phyloP scores from a whole-genome alignment of 2,113 vertebrate species.

The Gymnobelideus leadbeateri region DNA sequence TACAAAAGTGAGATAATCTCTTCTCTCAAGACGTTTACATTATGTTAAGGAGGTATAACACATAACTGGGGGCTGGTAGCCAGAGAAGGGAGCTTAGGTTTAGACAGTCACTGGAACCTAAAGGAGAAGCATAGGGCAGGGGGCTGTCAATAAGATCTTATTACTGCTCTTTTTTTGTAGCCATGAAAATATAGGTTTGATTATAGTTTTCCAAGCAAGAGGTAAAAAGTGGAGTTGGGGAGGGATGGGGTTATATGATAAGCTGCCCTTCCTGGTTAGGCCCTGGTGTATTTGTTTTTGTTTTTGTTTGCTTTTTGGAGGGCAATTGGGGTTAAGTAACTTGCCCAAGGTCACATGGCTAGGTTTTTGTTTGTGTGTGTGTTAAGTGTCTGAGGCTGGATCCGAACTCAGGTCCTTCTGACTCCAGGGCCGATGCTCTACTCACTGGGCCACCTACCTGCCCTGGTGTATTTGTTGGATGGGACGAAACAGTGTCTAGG shows the following conservation, averaged over 20 bases:
- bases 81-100: not conserved
- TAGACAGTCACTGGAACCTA: not conserved
- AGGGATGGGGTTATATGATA: not conserved
- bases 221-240: not conserved
- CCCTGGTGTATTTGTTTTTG: not conserved
- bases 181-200: not conserved
- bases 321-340: too few species aligned
- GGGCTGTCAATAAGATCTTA: not conserved
- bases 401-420: too few species aligned
- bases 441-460: too few species aligned
- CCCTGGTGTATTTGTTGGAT: not conserved
- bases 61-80: too few species aligned
- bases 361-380: too few species aligned
- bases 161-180: not conserved
- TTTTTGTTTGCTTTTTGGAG: too few species aligned
- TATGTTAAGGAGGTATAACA: too few species aligned
- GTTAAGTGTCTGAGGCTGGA: too few species aligned
- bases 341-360: too few species aligned
- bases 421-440: too few species aligned
- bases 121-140: not conserved
- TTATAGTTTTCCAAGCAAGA: not conserved
- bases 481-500: not conserved
- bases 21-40: too few species aligned
- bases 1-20: too few species aligned
- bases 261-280: not conserved